These are phyloP conservation scores for Amiota mariae DNA, from an alignment of 2,888 invertebrate species.

Conservation along the genomic window DNA sequence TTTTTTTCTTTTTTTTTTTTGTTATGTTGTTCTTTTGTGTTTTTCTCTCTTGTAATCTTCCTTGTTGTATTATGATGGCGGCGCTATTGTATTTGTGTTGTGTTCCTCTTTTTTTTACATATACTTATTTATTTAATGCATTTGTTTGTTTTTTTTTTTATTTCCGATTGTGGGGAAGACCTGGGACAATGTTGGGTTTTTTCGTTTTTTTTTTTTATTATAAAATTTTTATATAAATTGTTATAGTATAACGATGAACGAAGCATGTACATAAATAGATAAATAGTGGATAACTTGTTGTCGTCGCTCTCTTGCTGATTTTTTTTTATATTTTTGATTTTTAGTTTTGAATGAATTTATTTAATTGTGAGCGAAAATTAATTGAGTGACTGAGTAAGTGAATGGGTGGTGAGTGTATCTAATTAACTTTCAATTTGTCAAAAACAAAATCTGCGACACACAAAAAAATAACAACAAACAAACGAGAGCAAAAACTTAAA, in stretches of 20 bases:
- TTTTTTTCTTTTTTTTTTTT: background rate
- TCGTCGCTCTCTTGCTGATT: background rate
- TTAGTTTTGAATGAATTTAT: too few relatives aligned
- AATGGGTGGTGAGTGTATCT: constrained; percentile 8
- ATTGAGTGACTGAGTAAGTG: background rate
- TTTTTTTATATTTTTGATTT: background rate
- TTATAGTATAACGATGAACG: constrained; percentile 1
- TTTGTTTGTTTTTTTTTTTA: background rate
- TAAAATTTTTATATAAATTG: background rate
- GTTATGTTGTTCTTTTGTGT: constrained; percentile 3
- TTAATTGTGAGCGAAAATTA: too few relatives aligned
- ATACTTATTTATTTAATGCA: background rate
- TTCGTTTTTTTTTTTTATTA: background rate
- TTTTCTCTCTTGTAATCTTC: too few relatives aligned
- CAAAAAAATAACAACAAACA: too few relatives aligned
- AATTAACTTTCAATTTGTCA: constrained; percentile 19
- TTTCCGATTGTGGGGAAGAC: constrained; percentile 25
- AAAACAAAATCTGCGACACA: too few relatives aligned
- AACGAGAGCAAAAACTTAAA: too few relatives aligned
- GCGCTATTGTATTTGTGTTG: background rate
- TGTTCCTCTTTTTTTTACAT: background rate
- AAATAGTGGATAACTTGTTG: constrained; percentile 6
- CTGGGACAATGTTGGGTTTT: constrained; percentile 1
- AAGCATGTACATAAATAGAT: background rate
- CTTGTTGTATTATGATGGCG: too few relatives aligned